phyloP scores from a whole-genome alignment of 2,888 invertebrate species.

The Ormyrus nitidulus region DNA sequence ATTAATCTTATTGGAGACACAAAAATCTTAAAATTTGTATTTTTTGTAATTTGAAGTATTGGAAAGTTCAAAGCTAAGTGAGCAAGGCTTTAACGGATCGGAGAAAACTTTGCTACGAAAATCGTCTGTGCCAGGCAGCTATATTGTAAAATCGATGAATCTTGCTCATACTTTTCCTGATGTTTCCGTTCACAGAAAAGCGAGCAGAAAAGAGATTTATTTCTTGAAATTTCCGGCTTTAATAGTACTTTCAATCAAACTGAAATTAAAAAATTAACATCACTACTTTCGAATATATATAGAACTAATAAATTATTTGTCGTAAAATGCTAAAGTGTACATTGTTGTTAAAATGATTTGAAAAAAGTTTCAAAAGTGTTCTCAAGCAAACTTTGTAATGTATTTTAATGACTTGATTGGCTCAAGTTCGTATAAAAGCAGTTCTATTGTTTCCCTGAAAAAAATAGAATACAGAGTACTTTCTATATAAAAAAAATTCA shows the following conservation, averaged over 20 bases:
- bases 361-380: too few relatives aligned
- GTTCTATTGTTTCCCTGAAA: too few relatives aligned
- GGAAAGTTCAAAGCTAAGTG: slow-evolving; percentile 32
- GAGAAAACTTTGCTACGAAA: slow-evolving; percentile 27
- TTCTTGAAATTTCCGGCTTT: slow-evolving; percentile 7
- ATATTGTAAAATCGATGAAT: slow-evolving; percentile 33
- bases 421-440: too few relatives aligned
- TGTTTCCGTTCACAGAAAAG: not conserved
- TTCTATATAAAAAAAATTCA: too few relatives aligned
- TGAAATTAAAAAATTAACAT: not conserved
- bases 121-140: slow-evolving; percentile 29
- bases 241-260: slow-evolving; percentile 1
- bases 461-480: too few relatives aligned
- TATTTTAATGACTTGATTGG: too few relatives aligned
- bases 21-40: slow-evolving; percentile 16
- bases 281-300: too few relatives aligned
- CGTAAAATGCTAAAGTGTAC: too few relatives aligned
- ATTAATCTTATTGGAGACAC: not conserved
- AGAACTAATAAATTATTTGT: too few relatives aligned
- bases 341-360: too few relatives aligned
- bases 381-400: too few relatives aligned
- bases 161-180: slow-evolving; percentile 27
- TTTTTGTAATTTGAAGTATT: not conserved
- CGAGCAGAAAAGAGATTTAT: slow-evolving; percentile 13
- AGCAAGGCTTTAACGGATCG: not conserved